Percentiles rank a stretch among this genome's conserved stretches.
Conservation (phyloP, 2,797 vertebrate species). For the Apogon hyalosoma region DNA sequence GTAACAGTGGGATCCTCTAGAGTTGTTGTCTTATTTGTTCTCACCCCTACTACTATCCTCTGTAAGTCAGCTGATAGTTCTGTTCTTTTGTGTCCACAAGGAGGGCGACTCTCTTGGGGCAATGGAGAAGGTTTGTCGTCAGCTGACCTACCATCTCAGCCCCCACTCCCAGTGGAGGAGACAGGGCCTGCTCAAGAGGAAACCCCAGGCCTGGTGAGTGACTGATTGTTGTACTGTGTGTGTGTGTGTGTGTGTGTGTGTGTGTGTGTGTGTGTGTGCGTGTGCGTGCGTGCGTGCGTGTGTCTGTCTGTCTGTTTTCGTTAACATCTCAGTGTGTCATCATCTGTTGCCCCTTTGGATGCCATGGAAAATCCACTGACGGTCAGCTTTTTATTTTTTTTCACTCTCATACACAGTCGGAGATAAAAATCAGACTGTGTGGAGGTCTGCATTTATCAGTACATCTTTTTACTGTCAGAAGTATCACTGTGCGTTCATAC, state of each 20-base stretch:
- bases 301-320: slow-evolving; percentile 31
- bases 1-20: no score
- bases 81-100: slow-evolving; percentile 72
- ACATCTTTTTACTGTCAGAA: no score
- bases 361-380: slow-evolving; percentile 29
- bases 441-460: no score
- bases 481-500: no score
- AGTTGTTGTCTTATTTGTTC: no score
- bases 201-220: slow-evolving; percentile 96
- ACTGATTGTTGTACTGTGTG: slow-evolving; percentile 8
- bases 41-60: background rate
- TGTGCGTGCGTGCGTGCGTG: slow-evolving; percentile 27
- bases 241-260: slow-evolving; percentile 43
- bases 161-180: slow-evolving; percentile 96
- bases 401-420: slow-evolving; percentile 27
- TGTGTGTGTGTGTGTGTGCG: slow-evolving; percentile 75
- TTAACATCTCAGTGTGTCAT: slow-evolving; percentile 59
- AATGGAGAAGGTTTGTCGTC: slow-evolving; percentile 98
- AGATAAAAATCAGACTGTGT: slow-evolving; percentile 8
- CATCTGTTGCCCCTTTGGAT: slow-evolving; percentile 56
- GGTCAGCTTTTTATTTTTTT: slow-evolving; percentile 31
- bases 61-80: slow-evolving; percentile 10
- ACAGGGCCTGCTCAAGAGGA: slow-evolving; percentile 93
- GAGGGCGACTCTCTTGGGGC: slow-evolving; percentile 92
- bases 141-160: slow-evolving; percentile 98